Evolutionary conservation across 2,888 invertebrate genomes (phyloP).

Genomic region (Sinotaia quadrata): DNA sequence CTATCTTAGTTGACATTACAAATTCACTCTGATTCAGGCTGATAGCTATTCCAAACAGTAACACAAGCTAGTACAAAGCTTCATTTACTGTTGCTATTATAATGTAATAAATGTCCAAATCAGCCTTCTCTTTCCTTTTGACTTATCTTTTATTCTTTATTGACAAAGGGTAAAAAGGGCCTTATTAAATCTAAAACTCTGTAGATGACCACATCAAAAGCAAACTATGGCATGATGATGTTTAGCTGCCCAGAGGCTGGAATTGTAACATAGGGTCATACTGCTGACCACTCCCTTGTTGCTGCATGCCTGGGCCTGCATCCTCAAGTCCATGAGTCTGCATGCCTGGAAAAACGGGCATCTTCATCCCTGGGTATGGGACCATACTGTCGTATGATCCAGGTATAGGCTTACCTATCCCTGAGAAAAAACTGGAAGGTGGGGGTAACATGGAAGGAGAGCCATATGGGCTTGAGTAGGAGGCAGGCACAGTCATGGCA

Average conservation of each 20-base stretch:
- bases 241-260: constrained; percentile 15
- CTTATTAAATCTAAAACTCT: too few relatives aligned
- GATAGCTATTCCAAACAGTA: too few relatives aligned
- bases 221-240: too few relatives aligned
- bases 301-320: neutral
- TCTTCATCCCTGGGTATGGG: constrained; percentile 10
- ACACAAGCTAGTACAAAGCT: too few relatives aligned
- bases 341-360: constrained; percentile 26
- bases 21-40: too few relatives aligned
- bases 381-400: neutral
- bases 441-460: neutral
- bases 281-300: constrained; percentile 4
- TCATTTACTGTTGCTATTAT: too few relatives aligned
- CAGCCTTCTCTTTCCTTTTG: too few relatives aligned
- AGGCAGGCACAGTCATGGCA: neutral
- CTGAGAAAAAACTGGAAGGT: neutral
- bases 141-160: too few relatives aligned
- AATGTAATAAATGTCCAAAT: too few relatives aligned
- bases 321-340: neutral
- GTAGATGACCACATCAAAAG: too few relatives aligned
- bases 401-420: neutral
- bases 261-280: constrained; percentile 25
- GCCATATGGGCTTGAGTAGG: neutral
- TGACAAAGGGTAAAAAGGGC: too few relatives aligned
- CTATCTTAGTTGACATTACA: too few relatives aligned